These are phyloP conservation scores for Drosophila nr. medialis DNA, from an alignment of 2,888 invertebrate species.

Conservation along the genomic window DNA sequence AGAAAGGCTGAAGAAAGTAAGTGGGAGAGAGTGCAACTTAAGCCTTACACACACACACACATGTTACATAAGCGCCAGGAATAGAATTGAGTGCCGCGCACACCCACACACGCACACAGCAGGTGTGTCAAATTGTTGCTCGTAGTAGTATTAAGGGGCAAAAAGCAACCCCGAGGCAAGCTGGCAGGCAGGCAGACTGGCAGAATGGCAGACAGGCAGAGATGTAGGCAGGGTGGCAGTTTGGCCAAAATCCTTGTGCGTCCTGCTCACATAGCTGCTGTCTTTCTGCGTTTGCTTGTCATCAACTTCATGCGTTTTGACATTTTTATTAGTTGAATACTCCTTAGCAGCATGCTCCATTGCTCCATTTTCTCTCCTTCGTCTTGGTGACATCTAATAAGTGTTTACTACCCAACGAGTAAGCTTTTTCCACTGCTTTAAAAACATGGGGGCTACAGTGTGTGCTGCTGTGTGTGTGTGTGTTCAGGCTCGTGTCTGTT, in stretches of 20 bases:
- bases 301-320: constrained; percentile 81
- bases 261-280: constrained; percentile 36
- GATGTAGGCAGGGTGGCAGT: not conserved
- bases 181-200: not conserved
- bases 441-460: constrained; percentile 34
- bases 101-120: constrained; percentile 48
- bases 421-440: constrained; percentile 62
- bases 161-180: constrained; percentile 17
- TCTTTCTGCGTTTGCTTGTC: constrained; percentile 77
- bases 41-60: constrained; percentile 22
- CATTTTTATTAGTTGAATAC: constrained; percentile 81
- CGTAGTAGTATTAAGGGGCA: constrained; percentile 45
- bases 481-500: constrained; percentile 27
- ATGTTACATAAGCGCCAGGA: constrained; percentile 5
- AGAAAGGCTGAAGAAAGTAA: not conserved
- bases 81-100: constrained; percentile 12
- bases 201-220: not conserved
- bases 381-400: constrained; percentile 73
- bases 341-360: constrained; percentile 80
- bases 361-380: constrained; percentile 26
- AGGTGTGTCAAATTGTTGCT: constrained; percentile 74
- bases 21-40: constrained; percentile 28
- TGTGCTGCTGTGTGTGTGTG: constrained; percentile 15
- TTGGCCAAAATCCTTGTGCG: constrained; percentile 16
- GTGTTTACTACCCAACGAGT: constrained; percentile 72